These are phyloP conservation scores for Lamellibrachia luymesi DNA, from an alignment of 1,140 invertebrate genomes.

Conservation along the genomic window DNA sequence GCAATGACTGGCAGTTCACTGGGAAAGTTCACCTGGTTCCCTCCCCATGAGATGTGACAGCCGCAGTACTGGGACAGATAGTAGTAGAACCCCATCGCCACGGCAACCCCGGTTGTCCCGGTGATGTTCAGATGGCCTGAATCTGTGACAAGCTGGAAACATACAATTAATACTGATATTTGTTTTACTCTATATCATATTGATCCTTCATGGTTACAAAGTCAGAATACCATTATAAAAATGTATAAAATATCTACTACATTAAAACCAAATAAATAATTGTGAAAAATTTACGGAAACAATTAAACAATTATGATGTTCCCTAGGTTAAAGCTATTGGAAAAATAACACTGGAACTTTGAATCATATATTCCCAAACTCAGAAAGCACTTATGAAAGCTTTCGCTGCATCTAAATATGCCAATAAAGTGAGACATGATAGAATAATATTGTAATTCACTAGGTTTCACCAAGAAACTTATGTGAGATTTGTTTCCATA, in stretches of 20 bases:
- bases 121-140: slow-evolving; percentile 55
- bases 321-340: background rate
- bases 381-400: background rate
- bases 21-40: slow-evolving; percentile 60
- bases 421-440: background rate
- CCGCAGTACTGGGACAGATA: slow-evolving; percentile 83
- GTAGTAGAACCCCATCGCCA: slow-evolving; percentile 81
- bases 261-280: background rate
- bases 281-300: background rate
- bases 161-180: background rate
- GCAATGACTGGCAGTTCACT: slow-evolving; percentile 42
- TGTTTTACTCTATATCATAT: background rate
- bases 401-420: too few relatives aligned
- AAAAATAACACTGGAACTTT: too few relatives aligned
- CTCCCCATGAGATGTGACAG: slow-evolving; percentile 84
- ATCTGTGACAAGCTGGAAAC: slow-evolving; percentile 33
- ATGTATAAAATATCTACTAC: too few relatives aligned
- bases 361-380: background rate
- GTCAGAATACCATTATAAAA: background rate
- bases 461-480: background rate
- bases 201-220: background rate
- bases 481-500: background rate
- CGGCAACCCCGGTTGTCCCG: slow-evolving; percentile 77
- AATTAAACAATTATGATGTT: background rate
- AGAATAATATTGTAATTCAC: background rate